Percentiles rank a stretch among this genome's conserved stretches.
phyloP scores from a whole-genome alignment of 2,113 vertebrate genomes.

The Ondatra zibethicus region DNA sequence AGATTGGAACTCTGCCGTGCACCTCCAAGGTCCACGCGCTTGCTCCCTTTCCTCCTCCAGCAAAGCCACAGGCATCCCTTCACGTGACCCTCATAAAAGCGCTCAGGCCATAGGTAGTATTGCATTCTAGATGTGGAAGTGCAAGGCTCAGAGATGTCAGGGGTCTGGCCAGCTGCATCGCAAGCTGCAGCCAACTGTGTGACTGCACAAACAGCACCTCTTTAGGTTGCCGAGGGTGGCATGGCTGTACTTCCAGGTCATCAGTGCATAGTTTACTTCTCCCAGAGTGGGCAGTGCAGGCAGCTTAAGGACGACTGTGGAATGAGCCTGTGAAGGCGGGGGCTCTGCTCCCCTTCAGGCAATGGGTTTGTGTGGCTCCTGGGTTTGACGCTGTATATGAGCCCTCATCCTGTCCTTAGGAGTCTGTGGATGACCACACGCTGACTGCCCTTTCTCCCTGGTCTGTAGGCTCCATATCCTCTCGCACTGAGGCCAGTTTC shows the following conservation, averaged over 20 bases:
- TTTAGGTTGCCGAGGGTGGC: fast-evolving
- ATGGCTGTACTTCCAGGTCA: fast-evolving
- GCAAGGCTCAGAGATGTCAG: background rate
- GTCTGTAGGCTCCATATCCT: background rate
- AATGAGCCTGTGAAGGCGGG: background rate
- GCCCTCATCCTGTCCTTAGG: background rate
- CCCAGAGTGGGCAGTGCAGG: background rate
- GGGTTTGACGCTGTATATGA: background rate
- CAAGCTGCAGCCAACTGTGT: background rate
- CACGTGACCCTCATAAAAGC: background rate
- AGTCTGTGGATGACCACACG: background rate
- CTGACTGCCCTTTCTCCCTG: background rate
- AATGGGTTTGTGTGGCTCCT: background rate
- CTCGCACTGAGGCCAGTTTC: fast-evolving
- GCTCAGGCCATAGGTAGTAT: fast-evolving
- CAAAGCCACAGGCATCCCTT: background rate
- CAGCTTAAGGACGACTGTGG: background rate
- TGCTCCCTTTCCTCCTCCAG: background rate
- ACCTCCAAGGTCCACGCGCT: background rate
- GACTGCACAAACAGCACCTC: fast-evolving
- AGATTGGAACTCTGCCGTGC: background rate
- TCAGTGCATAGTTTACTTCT: background rate
- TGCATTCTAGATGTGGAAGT: background rate
- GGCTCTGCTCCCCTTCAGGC: background rate
- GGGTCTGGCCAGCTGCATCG: background rate